Evolutionary conservation across 2,888 invertebrate genomes (phyloP), one percentile per base, ranked within the genome.

Genomic region (Lasioglossum leucozonium): DNA sequence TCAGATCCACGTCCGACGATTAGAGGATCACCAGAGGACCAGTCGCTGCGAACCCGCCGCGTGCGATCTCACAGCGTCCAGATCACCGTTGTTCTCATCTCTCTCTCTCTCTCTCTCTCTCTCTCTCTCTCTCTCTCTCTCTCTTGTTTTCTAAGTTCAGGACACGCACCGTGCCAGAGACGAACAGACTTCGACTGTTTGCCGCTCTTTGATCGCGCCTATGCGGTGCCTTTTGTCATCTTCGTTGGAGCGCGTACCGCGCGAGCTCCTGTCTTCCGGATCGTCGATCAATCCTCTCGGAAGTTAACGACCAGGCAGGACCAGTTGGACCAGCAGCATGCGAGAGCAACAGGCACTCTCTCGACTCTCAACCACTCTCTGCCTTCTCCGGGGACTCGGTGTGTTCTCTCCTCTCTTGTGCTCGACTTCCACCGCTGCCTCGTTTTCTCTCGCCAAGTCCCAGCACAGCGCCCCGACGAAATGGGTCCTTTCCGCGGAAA

Each of bases 1-100:
- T 81, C 82, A 86, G 82, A 82, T 90, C 65, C 82, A 72, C 85
- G 81, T 69, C 72, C 81, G 81, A 89, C 84, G 84, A 84, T 72
- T 55, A 69, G 83, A 77, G 84, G 87, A 87, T 90, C 89, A 85
- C 79, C 88, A 85, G 86, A 80, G 67, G 34, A 87, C 77, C 84
- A 77, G 80, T 85, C 87, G 82, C 87, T 44, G 44, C 44, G 87
- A 88, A 85, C 85, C 79, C 86, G 78, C 13, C 13, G 71, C 79
- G 81, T n/a, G n/a, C 78, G 77, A 81, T 81, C 84, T 74, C 72
- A 62, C 79, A 78, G 82, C 82, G 74, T 81, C 74, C 72, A 72
- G 72, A 75, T 72, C 79, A 77, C n/a, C 11, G 55, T 22, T 3
- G 11, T 11, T 55, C n/a, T 55, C 55, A 55, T 81, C 81, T 34